These are phyloP conservation scores for Microcebus jonahi DNA, from an alignment of 2,113 vertebrate species.

Conservation along the genomic window DNA sequence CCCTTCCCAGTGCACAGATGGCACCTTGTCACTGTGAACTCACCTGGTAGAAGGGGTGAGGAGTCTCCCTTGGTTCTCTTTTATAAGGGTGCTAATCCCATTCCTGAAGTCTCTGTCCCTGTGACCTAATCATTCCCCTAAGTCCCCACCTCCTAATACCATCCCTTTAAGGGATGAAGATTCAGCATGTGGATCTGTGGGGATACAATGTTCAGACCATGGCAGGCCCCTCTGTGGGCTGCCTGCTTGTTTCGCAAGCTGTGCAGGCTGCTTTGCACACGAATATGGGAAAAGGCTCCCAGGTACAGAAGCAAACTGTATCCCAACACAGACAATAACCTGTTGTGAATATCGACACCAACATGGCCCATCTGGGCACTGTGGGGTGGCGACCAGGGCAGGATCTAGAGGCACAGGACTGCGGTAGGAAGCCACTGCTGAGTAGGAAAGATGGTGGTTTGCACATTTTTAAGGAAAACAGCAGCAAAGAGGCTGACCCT, in stretches of 20 bases:
- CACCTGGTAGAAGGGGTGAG: neutral
- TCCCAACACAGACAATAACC: neutral
- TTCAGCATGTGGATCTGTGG: too few species aligned
- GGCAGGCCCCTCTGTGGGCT: neutral
- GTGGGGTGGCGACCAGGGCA: accelerated
- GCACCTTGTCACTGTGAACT: neutral
- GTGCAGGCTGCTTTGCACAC: neutral
- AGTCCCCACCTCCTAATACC: neutral
- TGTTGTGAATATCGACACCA: neutral
- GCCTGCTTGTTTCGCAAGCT: accelerated
- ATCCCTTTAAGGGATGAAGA: neutral
- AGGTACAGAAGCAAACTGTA: neutral
- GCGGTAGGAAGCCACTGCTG: neutral
- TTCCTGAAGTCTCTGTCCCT: neutral
- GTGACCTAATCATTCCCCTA: too few species aligned
- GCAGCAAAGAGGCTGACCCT: neutral
- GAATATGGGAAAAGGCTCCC: neutral
- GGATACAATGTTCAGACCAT: too few species aligned
- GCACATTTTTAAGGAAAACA: neutral
- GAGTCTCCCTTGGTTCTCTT: neutral
- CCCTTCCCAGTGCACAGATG: too few species aligned
- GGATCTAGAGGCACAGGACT: neutral
- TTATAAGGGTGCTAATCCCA: neutral
- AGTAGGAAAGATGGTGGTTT: neutral
- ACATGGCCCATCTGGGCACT: accelerated